A percentile compares a stretch with the other conserved stretches of the same genome.
These are phyloP conservation scores for Vanessa cardui DNA, from an alignment of 2,888 invertebrate genomes.

Conservation along the genomic window DNA sequence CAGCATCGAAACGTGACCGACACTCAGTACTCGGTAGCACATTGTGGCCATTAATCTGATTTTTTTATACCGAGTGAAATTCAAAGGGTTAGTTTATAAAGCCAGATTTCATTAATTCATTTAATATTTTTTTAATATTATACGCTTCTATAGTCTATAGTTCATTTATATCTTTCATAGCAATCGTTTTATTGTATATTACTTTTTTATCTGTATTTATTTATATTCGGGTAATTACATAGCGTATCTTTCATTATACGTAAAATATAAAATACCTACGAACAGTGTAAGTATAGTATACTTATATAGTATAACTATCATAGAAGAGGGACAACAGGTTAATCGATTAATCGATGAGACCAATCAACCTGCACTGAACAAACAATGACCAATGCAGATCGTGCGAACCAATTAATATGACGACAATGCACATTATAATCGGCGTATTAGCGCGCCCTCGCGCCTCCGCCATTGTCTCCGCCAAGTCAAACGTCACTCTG, in stretches of 20 bases:
- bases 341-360: slow-evolving; percentile 40
- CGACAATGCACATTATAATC: slow-evolving; percentile 68
- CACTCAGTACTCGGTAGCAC: slow-evolving; percentile 20
- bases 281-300: too few species aligned
- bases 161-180: too few species aligned
- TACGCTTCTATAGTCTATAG: too few species aligned
- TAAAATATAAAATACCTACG: too few species aligned
- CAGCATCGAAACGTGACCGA: slow-evolving; percentile 42
- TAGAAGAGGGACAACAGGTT: slow-evolving; percentile 34
- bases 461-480: slow-evolving; percentile 61
- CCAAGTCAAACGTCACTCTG: slow-evolving; percentile 56
- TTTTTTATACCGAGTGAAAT: neutral
- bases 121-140: too few species aligned
- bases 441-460: slow-evolving; percentile 59
- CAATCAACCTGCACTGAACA: slow-evolving; percentile 42
- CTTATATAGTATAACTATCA: neutral
- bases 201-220: too few species aligned
- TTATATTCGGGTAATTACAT: too few species aligned
- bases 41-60: slow-evolving; percentile 9
- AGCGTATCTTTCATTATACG: too few species aligned
- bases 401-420: slow-evolving; percentile 64
- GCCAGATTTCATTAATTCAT: too few species aligned
- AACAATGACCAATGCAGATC: slow-evolving; percentile 46
- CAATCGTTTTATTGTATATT: too few species aligned
- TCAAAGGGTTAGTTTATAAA: neutral